Evolutionary conservation across 2,797 vertebrate species (phyloP).

Genomic region (Aselliscus stoliczkanus): DNA sequence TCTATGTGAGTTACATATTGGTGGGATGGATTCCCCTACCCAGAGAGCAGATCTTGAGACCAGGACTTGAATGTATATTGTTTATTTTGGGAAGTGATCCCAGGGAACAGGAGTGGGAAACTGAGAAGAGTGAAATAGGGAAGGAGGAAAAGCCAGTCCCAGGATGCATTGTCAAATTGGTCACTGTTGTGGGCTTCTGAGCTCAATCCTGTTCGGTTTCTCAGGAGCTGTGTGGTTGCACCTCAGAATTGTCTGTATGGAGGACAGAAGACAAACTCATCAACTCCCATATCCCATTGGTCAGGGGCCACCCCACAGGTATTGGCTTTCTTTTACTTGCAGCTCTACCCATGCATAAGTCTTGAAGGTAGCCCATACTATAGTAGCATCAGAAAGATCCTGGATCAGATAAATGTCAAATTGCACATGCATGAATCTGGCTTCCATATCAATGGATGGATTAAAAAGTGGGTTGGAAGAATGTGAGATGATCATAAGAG

Average conservation of each 20-base stretch:
- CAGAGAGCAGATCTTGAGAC: not conserved
- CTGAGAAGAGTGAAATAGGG: not conserved
- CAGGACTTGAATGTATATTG: not conserved
- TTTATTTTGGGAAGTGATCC: not conserved
- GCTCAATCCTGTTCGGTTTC: not conserved
- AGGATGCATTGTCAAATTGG: not conserved
- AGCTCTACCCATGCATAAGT: not conserved
- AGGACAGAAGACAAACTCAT: not conserved
- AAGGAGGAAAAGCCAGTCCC: not conserved
- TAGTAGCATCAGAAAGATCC: not conserved
- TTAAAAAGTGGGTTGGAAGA: conserved; percentile 4
- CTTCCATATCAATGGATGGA: conserved; percentile 13
- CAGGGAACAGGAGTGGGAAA: not conserved
- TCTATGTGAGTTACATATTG: not conserved
- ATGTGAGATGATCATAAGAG: not conserved
- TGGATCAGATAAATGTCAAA: not conserved
- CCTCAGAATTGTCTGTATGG: not conserved
- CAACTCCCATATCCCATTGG: not conserved
- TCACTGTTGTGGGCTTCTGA: not conserved
- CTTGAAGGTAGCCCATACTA: not conserved
- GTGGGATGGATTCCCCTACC: not conserved
- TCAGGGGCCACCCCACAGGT: not conserved
- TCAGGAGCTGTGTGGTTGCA: not conserved
- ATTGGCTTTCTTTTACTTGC: not conserved
- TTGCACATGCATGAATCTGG: not conserved